Base-by-base conservation (phyloP, 2,888 invertebrate genomes). In the Autographa gamma region DNA sequence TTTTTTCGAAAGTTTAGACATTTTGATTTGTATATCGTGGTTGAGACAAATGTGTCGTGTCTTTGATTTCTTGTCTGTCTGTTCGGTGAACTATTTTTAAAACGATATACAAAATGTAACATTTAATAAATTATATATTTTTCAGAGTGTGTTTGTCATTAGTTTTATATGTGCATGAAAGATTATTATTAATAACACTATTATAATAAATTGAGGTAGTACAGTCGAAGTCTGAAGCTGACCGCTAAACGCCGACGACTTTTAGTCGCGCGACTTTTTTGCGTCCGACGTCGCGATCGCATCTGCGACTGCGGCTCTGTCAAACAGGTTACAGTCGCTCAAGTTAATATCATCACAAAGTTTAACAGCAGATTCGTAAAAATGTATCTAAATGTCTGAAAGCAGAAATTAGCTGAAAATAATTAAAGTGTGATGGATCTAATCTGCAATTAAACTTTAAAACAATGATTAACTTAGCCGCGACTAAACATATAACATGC, bases 91-190 rank as follows among this genome's bases (percentile, higher is more conserved):
- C 70, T 74, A 80, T 84, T 84, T 87, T 86, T 83, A 85, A 83
- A 81, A 73, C 83, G 83, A 83, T 83, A 84, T 83, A 83, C 83
- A 83, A 68, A 32, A 82, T 84, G 83, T 85, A 85, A 85, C 86
- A 85, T 86, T 86, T 80, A 74, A 86, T 81, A 85, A 88, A 86
- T 85, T 82, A 88, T 87, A 82, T 74, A 80, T 80, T 81, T 81
- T 81, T 85, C 84, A 87, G 95, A 96, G 96, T 96, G 96, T 96
- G 95, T 95, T 95, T 95, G 95, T 94, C 95, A 92, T 93, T 92
- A 89, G 91, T 92, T 90, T 93, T 93, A 94, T 94, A 95, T 96
- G 96, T 96, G 96, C 96, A 95, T 96, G 95, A 93, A 95, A 92
- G 92, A 91, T 92, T 89, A 90, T 84, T 90, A 86, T 86, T 83